phyloP scores from a whole-genome alignment of 2,113 vertebrate species.

The Pachypanchax playfairii region DNA sequence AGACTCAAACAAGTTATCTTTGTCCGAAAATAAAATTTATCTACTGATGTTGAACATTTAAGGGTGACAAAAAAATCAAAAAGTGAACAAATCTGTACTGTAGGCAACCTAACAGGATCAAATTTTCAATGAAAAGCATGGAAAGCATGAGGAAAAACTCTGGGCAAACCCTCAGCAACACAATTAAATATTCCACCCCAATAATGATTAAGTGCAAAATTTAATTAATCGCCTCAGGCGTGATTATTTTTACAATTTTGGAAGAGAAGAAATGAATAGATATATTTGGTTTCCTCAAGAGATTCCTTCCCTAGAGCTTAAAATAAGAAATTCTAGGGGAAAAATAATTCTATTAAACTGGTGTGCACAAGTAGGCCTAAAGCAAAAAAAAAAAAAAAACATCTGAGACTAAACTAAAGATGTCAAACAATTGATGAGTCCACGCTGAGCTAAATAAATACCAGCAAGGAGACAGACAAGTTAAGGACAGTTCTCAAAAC shows the following conservation, averaged over 20 bases:
- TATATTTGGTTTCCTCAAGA: conserved; percentile 62
- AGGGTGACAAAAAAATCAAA: no score
- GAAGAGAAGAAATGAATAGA: conserved; percentile 41
- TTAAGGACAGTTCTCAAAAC: conserved; percentile 68
- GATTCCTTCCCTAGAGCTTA: conserved; percentile 44
- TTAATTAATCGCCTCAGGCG: conserved; percentile 62
- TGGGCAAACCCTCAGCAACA: conserved; percentile 43
- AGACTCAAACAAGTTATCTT: no score
- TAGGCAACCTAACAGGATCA: conserved; percentile 19
- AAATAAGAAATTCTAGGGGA: conserved; percentile 26
- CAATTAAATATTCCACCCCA: conserved; percentile 63
- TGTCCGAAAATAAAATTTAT: no score
- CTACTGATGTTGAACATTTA: no score
- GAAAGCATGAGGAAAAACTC: conserved; percentile 47
- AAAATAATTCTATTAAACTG: conserved; percentile 17
- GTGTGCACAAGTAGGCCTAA: conserved; percentile 40
- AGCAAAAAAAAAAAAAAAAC: conserved; percentile 1
- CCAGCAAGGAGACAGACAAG: conserved; percentile 9
- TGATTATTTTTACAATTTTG: conserved; percentile 60
- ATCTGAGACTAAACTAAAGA: not conserved
- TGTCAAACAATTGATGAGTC: conserved; percentile 5
- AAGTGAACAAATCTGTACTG: not conserved
- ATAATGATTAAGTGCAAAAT: conserved; percentile 63
- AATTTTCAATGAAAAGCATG: conserved; percentile 16
- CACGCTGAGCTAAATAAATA: conserved; percentile 39